Evolutionary conservation across 2,113 vertebrate species (phyloP), one percentile per base, ranked within the genome.

Genomic region (Petrocephalus zakoni): DNA sequence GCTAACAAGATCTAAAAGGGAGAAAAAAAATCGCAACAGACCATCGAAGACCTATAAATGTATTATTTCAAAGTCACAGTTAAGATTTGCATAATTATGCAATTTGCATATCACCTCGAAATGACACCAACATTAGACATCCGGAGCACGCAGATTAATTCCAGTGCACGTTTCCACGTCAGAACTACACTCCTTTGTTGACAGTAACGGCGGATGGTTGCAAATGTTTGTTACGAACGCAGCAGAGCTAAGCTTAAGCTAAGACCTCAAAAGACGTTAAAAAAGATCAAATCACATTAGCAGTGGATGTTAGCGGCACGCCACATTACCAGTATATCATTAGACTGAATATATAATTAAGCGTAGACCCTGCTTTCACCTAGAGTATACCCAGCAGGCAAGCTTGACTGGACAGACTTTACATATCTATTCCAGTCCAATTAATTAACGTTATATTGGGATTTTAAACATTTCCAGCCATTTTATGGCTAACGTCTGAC

Each of bases 311-410:
- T 56, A 52, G 84, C 25, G 29, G 6, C 19, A 21, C 5, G 15
- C 11, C 29, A 19, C 25, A 55, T 34, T 86, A 86, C 5, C 84
- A 86, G 52, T 34, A 47, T 53, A 53, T 56, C 84, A 55, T 86
- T 86, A 86, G n/a, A 86, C 51, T 86, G 52, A 56, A 86, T 56
- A 86, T 55, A 34, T 86, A 86, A 86, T 86, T 86, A 86, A 86
- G 19, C 6, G 25, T 5, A 52, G 82, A 86, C 56, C 52, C 51
- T 8, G 52, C 15, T 53, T 86, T 86, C 52, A 86, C 25, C 82
- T 19, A 46, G 72, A 49, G 49, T 29, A 85, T 85, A n/a, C 84
- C 52, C 84, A 56, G 52, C 51, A 86, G 84, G 25, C 84, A 86
- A 15, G 7, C 52, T 86, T 86, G 84, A 55, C 34, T 86, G 84